Conservation (phyloP, 2,888 invertebrate genomes). For the Netelia inedita region DNA sequence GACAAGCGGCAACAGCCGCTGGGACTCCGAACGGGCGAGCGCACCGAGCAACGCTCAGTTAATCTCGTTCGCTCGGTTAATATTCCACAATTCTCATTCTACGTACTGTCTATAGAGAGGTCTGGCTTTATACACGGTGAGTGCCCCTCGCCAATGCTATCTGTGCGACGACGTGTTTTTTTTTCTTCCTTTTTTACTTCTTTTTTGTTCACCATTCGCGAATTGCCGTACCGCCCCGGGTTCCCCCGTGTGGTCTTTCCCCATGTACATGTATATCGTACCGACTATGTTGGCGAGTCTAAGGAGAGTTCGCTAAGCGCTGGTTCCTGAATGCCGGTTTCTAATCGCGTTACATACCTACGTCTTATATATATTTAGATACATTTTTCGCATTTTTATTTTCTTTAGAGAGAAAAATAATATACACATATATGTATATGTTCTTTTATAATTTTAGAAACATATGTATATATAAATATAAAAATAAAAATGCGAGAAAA, state of each 20-base stretch:
- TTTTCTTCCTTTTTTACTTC: constrained; percentile 30
- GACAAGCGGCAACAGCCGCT: constrained; percentile 67
- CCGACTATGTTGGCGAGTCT: constrained; percentile 21
- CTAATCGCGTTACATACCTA: constrained; percentile 29
- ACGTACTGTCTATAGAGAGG: constrained; percentile 51
- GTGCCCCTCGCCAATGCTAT: constrained; percentile 56
- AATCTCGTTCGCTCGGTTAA: constrained; percentile 80
- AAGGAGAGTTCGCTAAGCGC: constrained; percentile 18
- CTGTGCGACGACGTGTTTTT: constrained; percentile 58
- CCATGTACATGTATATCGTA: neutral
- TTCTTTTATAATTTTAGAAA: too few relatives aligned
- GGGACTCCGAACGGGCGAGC: constrained; percentile 46
- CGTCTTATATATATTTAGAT: neutral
- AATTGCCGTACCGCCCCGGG: constrained; percentile 26
- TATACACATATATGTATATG: neutral
- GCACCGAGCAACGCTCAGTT: constrained; percentile 81
- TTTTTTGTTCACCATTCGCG: constrained; percentile 39
- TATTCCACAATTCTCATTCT: constrained; percentile 79
- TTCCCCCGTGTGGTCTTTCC: neutral
- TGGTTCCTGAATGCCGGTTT: constrained; percentile 16
- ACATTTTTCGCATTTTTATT: neutral
- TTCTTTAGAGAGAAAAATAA: neutral
- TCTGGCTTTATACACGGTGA: constrained; percentile 53
- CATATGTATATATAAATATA: neutral
- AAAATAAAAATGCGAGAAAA: neutral